phyloP scores from a whole-genome alignment of 2,888 invertebrate genomes.

The Troides aeacus region DNA sequence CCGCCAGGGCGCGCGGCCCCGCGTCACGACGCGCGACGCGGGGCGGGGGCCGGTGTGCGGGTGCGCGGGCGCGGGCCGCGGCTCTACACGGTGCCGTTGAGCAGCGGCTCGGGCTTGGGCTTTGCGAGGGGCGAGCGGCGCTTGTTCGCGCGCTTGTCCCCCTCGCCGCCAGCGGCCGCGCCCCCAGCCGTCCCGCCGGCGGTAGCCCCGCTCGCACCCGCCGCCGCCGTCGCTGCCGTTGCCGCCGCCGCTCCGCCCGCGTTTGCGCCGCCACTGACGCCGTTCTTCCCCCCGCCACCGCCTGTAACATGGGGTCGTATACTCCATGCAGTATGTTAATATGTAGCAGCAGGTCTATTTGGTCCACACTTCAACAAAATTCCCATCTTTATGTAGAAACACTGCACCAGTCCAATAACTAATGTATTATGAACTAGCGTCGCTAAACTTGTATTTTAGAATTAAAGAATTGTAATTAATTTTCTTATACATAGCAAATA shows the following conservation, averaged over 20 bases:
- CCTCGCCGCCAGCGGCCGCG: constrained; percentile 35
- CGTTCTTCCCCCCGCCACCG: constrained; percentile 71
- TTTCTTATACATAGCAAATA: too few relatives aligned
- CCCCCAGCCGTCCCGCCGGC: constrained; percentile 43
- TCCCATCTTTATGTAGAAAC: too few relatives aligned
- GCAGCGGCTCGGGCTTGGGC: constrained; percentile 81
- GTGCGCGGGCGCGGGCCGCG: constrained; percentile 14
- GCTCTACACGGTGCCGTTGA: constrained; percentile 82
- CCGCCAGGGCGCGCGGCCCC: constrained; percentile 11
- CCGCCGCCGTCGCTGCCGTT: constrained; percentile 30
- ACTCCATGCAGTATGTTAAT: too few relatives aligned
- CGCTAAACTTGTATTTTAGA: too few relatives aligned
- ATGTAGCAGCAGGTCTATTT: too few relatives aligned
- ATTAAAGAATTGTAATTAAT: too few relatives aligned
- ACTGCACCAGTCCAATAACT: too few relatives aligned
- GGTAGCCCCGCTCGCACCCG: constrained; percentile 41
- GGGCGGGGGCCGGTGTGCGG: constrained; percentile 27
- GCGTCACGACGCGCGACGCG: constrained; percentile 54
- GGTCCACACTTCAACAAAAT: too few relatives aligned
- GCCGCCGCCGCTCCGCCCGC: constrained; percentile 28
- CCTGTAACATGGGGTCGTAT: constrained; percentile 1
- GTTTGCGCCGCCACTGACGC: constrained; percentile 39
- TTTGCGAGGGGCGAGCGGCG: constrained; percentile 69
- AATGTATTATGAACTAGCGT: too few relatives aligned
- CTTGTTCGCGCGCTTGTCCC: constrained; percentile 42